Conservation (phyloP, 1,140 invertebrate genomes). For the Drosophila seguyi region DNA sequence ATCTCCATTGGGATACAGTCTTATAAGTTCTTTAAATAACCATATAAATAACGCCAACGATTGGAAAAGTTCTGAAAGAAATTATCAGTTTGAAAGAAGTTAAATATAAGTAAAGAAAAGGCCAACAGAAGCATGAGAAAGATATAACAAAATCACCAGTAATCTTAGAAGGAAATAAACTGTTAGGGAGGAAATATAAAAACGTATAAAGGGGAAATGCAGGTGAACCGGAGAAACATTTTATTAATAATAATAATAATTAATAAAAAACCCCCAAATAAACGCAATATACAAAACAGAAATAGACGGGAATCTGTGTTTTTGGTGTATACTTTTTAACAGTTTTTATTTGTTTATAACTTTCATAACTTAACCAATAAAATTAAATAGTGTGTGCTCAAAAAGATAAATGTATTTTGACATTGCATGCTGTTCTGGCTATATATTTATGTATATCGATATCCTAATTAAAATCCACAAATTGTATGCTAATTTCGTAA, state of each 20-base stretch:
- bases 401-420: slow-evolving; percentile 51
- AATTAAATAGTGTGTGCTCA: slow-evolving; percentile 41
- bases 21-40: slow-evolving; percentile 73
- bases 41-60: slow-evolving; percentile 85
- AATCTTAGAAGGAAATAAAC: not conserved
- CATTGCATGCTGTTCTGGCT: slow-evolving; percentile 53
- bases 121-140: slow-evolving; percentile 7
- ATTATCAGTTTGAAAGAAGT: slow-evolving; percentile 42
- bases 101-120: slow-evolving; percentile 33
- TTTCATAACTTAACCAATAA: slow-evolving; percentile 48
- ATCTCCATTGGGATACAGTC: slow-evolving; percentile 29
- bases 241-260: not conserved
- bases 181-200: not conserved
- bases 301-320: not conserved
- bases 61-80: slow-evolving; percentile 84
- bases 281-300: slow-evolving; percentile 7
- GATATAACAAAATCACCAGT: slow-evolving; percentile 2
- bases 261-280: not conserved
- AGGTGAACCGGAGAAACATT: not conserved
- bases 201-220: slow-evolving; percentile 7
- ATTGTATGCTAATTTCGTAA: slow-evolving; percentile 62
- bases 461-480: slow-evolving; percentile 61
- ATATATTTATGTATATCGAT: slow-evolving; percentile 10
- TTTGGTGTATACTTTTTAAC: slow-evolving; percentile 53
- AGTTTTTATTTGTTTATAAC: slow-evolving; percentile 61